phyloP scores from a whole-genome alignment of 2,888 invertebrate species.

The Euproctis similis region DNA sequence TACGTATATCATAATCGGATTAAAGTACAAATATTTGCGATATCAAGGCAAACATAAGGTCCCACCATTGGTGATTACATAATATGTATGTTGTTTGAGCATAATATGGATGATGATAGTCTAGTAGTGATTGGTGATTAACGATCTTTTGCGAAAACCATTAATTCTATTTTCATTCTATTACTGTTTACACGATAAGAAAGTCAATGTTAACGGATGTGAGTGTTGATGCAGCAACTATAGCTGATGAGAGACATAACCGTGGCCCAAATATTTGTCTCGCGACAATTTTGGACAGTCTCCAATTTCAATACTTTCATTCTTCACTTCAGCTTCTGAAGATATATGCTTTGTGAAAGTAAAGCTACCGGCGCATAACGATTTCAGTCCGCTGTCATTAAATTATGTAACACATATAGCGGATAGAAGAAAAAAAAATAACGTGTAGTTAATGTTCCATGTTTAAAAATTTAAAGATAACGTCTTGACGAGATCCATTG shows the following conservation, averaged over 20 bases:
- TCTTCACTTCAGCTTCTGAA: slow-evolving; percentile 40
- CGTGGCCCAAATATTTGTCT: slow-evolving; percentile 68
- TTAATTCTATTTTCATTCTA: slow-evolving; percentile 47
- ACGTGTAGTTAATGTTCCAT: slow-evolving; percentile 22
- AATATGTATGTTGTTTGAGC: too few relatives aligned
- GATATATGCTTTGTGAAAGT: slow-evolving; percentile 20
- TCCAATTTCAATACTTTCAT: slow-evolving; percentile 66
- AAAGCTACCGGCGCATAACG: slow-evolving; percentile 12
- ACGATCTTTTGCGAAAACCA: slow-evolving; percentile 30
- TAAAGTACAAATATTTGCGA: slow-evolving; percentile 15
- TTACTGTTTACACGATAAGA: slow-evolving; percentile 60
- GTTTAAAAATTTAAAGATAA: slow-evolving; percentile 45
- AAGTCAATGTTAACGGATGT: slow-evolving; percentile 73
- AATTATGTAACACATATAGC: slow-evolving; percentile 30
- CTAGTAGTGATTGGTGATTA: slow-evolving; percentile 27
- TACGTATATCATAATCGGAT: slow-evolving; percentile 1
- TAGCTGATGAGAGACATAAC: slow-evolving; percentile 57
- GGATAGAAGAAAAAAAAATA: slow-evolving; percentile 13
- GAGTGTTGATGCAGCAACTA: slow-evolving; percentile 51
- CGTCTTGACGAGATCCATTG: slow-evolving; percentile 44
- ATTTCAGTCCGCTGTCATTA: slow-evolving; percentile 19
- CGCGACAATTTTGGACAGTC: slow-evolving; percentile 52
- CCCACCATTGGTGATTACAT: too few relatives aligned
- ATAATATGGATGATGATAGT: too few relatives aligned
- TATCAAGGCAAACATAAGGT: too few relatives aligned